Base-by-base conservation (phyloP, 2,797 vertebrate genomes). In the Poecilia velifera region DNA sequence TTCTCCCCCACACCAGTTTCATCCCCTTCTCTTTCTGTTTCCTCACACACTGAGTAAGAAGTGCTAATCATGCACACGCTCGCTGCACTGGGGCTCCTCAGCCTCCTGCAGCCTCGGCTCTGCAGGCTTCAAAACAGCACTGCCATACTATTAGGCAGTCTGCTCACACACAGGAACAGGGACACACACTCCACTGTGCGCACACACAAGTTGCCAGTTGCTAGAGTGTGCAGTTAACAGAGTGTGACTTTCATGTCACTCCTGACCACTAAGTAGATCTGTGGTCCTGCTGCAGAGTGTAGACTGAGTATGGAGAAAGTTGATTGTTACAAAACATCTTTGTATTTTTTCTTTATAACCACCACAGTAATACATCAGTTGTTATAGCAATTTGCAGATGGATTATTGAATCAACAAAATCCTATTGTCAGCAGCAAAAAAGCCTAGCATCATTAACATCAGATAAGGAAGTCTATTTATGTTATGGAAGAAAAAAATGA, bases 211-310 rank as follows among this genome's bases (percentile, higher is more conserved):
- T 79, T 91, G 82, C 89, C 86, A 86, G 83, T 76, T 6, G 66
- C 55, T 25, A 76, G 8, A 41, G 8, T 68, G 18, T 88, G 83
- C n/a, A 74, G 74, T 83, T 81, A 86, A 82, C 81, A 79, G 68
- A 82, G 53, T 79, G 86, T 75, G 84, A 62, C 83, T 84, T 76
- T 87, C 64, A 76, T 90, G 87, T 90, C 88, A 88, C 86, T 88
- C 84, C 84, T 77, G 74, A 82, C 85, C 84, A 85, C 77, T 82
- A 80, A 89, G 84, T 87, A 84, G 88, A 90, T 87, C 87, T 77
- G 82, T 81, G 82, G 73, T 55, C 8, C 73, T 74, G 73, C 49
- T 39, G 34, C 18, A 13, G 51, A 57, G 51, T 43, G 25, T 57
- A 51, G 62, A 66, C 34, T 36, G 34, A 36, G 34, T 16, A 3